These are phyloP conservation scores for Mormyrops attenuatus DNA, from an alignment of 2,797 vertebrate species.

Conservation along the genomic window DNA sequence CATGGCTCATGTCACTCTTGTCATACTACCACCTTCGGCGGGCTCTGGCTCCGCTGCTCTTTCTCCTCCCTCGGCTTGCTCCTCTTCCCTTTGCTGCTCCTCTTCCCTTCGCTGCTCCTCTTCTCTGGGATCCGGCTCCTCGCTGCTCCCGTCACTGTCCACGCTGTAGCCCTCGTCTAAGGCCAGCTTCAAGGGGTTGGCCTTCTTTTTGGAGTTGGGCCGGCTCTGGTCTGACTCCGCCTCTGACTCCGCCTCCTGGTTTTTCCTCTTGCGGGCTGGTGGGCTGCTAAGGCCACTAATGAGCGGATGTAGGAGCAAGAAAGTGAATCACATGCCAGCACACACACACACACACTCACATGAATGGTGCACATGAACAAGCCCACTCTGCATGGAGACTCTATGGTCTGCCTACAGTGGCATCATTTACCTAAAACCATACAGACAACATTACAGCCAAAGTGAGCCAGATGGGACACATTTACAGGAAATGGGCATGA, in stretches of 20 bases:
- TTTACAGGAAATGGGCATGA: background rate
- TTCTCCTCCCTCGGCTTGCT: conserved; percentile 29
- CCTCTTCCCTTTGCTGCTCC: conserved; percentile 53
- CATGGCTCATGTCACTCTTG: background rate
- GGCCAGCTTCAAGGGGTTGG: conserved; percentile 68
- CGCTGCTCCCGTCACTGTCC: conserved; percentile 76
- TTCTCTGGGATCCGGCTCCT: conserved; percentile 64
- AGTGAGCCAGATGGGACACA: background rate
- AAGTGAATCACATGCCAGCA: background rate
- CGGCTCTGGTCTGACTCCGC: conserved; percentile 67
- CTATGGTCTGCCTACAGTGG: background rate
- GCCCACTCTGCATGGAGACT: background rate
- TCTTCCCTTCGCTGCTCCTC: conserved; percentile 58
- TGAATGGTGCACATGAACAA: background rate
- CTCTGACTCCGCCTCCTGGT: conserved; percentile 71
- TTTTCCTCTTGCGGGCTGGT: conserved; percentile 90
- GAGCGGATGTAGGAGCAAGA: background rate
- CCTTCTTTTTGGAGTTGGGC: conserved; percentile 75
- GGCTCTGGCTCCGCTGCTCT: background rate
- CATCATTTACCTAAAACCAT: background rate
- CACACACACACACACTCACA: background rate
- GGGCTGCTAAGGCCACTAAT: conserved; percentile 84
- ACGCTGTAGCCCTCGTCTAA: conserved; percentile 73
- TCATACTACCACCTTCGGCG: background rate
- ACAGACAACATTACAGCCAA: background rate